Base-by-base conservation (phyloP, 2,888 invertebrate species). In the Drosophila peninsularis region DNA sequence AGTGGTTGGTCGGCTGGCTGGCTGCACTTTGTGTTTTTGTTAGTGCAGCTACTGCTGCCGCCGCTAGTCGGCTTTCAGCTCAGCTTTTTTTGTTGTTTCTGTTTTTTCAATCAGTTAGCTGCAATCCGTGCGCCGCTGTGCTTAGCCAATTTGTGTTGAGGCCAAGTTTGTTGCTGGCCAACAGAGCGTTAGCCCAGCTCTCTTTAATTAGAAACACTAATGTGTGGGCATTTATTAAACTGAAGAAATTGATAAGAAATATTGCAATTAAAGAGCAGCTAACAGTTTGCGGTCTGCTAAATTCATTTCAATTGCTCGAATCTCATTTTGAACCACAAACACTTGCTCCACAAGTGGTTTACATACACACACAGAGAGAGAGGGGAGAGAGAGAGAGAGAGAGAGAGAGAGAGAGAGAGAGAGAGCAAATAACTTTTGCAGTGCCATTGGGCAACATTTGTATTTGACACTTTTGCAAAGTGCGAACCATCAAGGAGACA, bases 121-220 rank as follows among this genome's bases (percentile, higher is more conserved):
- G 32, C 60, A 68, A 77, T 64, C 63, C 60, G 27, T 49, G 41
- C 53, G n/a, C 21, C 58, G 41, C 52, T 21, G 41, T 53, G 53
- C 62, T 72, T 63, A 49, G 64, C 74, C 78, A 69, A 75, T 75
- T 73, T 73, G 69, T 74, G 69, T 78, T 69, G 60, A 62, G 77
- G 77, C 60, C 75, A 78, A 75, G 68, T 75, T 53, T 62, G 63
- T 54, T 64, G 45, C 49, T 17, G 17, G 19, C 32, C 62, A 56
- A 65, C 53, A 78, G 34, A 13, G 14, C 21, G 21, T 10, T 30
- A 65, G 61, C 39, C 57, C 34, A 37, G 58, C 62, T 17, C 14
- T 27, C 5, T 75, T 63, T 71, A 79, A 78, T 78, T 79, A 44
- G 47, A 66, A 63, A 62, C 49, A 27, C 13, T 10, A 14, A 30